These are phyloP conservation scores for Drosophila insularis DNA, from an alignment of 1,140 invertebrate genomes.

Conservation along the genomic window DNA sequence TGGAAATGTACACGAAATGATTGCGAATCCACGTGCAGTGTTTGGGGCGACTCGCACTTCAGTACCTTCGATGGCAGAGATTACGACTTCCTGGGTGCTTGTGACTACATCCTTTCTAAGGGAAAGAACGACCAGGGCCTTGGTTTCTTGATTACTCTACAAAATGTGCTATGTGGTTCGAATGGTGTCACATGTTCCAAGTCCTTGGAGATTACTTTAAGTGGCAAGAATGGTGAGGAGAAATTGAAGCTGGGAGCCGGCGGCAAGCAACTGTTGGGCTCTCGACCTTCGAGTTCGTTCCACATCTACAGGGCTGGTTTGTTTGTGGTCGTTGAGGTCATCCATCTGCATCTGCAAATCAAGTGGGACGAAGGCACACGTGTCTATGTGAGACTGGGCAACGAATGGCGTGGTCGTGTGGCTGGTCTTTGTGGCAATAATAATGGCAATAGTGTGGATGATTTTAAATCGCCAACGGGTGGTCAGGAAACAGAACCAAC, in stretches of 20 bases:
- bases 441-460: conserved; percentile 91
- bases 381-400: conserved; percentile 89
- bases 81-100: conserved; percentile 94
- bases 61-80: conserved; percentile 92
- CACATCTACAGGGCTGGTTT: conserved; percentile 85
- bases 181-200: conserved; percentile 94
- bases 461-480: conserved; percentile 92
- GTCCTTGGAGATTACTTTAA: conserved; percentile 85
- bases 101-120: conserved; percentile 92
- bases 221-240: conserved; percentile 74
- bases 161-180: conserved; percentile 88
- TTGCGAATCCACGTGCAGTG: conserved; percentile 88
- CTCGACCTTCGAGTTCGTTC: conserved; percentile 33
- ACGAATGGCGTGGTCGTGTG: conserved; percentile 90
- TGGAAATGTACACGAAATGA: conserved; percentile 87
- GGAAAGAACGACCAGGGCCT: conserved; percentile 85
- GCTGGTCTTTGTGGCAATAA: conserved; percentile 95
- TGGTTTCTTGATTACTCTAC: conserved; percentile 88
- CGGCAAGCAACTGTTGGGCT: no score
- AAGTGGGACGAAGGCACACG: conserved; percentile 94
- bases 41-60: conserved; percentile 94
- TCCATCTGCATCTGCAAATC: conserved; percentile 89
- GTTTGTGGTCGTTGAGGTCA: conserved; percentile 91
- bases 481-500: conserved; percentile 88
- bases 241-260: conserved; percentile 56